Percentiles rank a stretch among this genome's conserved stretches.
Conservation (phyloP, 2,888 invertebrate genomes). For the Synergus laeviventris region DNA sequence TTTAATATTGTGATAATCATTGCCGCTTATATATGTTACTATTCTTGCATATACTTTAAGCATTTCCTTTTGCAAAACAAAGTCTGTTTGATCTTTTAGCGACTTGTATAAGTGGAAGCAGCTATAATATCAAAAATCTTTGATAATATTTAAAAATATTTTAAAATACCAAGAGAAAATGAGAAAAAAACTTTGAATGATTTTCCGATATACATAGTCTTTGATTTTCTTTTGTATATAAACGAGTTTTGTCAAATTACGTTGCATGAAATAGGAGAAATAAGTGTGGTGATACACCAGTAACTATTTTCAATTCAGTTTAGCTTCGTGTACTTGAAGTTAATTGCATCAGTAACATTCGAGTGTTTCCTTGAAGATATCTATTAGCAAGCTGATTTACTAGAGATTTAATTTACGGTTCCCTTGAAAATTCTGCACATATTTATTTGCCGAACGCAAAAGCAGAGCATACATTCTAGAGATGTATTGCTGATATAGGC, state of each 20-base stretch:
- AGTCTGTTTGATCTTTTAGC: not conserved
- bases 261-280: too few relatives aligned
- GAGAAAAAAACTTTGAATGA: too few relatives aligned
- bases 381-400: slow-evolving; percentile 20
- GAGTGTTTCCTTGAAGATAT: slow-evolving; percentile 30
- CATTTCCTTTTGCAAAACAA: not conserved
- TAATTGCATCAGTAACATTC: slow-evolving; percentile 28
- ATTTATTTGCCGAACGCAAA: not conserved
- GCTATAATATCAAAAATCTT: too few relatives aligned
- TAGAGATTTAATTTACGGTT: slow-evolving; percentile 21
- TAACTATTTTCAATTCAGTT: slow-evolving; percentile 13
- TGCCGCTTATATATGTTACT: not conserved
- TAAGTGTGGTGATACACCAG: not conserved
- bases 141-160: too few relatives aligned
- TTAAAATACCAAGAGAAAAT: too few relatives aligned
- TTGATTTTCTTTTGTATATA: not conserved
- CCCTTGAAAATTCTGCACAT: slow-evolving; percentile 6
- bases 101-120: too few relatives aligned
- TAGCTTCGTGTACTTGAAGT: slow-evolving; percentile 21
- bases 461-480: not conserved
- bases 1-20: slow-evolving; percentile 4
- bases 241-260: too few relatives aligned
- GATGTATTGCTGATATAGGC: too few relatives aligned
- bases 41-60: not conserved
- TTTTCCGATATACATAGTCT: too few relatives aligned